These are phyloP conservation scores for Habroteleia sp. DNA, from an alignment of 2,888 invertebrate species.

Conservation along the genomic window DNA sequence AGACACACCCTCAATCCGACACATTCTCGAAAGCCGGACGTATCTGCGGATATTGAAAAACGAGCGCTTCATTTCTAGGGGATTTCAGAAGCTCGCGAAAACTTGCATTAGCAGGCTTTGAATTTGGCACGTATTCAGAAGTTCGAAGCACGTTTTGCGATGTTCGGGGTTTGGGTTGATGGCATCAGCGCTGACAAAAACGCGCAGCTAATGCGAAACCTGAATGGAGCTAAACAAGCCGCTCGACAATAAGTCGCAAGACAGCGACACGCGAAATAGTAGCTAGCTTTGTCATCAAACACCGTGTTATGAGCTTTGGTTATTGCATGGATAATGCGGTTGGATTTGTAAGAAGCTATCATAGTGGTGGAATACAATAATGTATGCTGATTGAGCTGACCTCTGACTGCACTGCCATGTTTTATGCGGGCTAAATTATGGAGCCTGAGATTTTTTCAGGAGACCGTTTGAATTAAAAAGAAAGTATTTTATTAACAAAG, in stretches of 20 bases:
- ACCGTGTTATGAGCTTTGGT: conserved; percentile 12
- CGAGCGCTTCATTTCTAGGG: conserved; percentile 18
- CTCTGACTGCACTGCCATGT: conserved; percentile 38
- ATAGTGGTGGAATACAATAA: conserved; percentile 43
- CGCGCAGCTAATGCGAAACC: conserved; percentile 45
- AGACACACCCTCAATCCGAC: too few species aligned
- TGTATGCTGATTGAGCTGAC: conserved; percentile 47
- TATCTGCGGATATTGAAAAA: conserved; percentile 28
- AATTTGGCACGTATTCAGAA: conserved; percentile 51
- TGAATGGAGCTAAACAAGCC: conserved; percentile 48
- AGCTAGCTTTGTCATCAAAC: conserved; percentile 1
- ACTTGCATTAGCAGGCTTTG: conserved; percentile 17
- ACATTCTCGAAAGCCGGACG: too few species aligned
- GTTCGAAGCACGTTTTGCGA: conserved; percentile 25
- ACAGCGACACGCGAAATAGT: conserved; percentile 1
- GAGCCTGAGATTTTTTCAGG: conserved; percentile 21
- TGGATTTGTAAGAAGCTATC: conserved; percentile 21
- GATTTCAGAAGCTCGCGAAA: conserved; percentile 15
- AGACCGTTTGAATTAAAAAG: conserved; percentile 41
- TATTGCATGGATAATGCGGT: conserved; percentile 4
- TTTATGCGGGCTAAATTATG: conserved; percentile 45
- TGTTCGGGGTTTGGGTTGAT: conserved; percentile 25
- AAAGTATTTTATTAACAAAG: conserved; percentile 37
- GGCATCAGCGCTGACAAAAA: conserved; percentile 25
- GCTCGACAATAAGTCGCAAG: conserved; percentile 32